Percentiles rank a stretch among this genome's conserved stretches.
Conservation (phyloP, 1,140 invertebrate species). For the Lithobius niger region DNA sequence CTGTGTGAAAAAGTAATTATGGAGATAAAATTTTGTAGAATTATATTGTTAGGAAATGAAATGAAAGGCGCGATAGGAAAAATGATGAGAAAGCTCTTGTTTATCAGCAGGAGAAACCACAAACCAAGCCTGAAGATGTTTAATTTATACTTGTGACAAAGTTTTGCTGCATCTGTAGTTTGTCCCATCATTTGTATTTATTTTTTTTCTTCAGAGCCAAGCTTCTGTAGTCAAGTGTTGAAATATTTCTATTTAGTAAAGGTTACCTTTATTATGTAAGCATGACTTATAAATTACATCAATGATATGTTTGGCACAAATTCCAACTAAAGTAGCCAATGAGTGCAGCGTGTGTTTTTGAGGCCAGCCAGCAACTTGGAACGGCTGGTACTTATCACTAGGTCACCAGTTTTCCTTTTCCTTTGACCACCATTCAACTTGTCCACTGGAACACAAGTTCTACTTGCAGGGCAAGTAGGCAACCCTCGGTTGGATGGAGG, state of each 20-base stretch:
- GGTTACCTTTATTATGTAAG: not conserved
- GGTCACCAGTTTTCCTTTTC: no score
- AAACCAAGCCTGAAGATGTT: no score
- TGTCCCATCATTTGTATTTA: not conserved
- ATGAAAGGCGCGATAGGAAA: no score
- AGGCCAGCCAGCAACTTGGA: conserved; percentile 1
- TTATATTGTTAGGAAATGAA: no score
- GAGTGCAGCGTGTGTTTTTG: conserved; percentile 13
- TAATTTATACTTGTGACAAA: not conserved
- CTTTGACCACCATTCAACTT: no score
- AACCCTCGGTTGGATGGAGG: no score
- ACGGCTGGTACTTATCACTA: no score
- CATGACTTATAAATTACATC: not conserved
- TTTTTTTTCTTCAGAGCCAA: not conserved
- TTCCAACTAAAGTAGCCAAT: conserved; percentile 12
- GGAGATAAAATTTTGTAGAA: no score
- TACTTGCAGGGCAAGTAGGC: not conserved
- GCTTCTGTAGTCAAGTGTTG: not conserved
- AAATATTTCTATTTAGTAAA: not conserved
- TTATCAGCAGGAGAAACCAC: no score
- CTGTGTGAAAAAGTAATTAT: no score
- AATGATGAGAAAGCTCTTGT: no score
- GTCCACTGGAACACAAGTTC: no score
- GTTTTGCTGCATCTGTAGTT: not conserved
- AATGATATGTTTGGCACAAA: not conserved